Base-by-base conservation (phyloP, 2,888 invertebrate genomes). In the Trileptium ribeirensis region DNA sequence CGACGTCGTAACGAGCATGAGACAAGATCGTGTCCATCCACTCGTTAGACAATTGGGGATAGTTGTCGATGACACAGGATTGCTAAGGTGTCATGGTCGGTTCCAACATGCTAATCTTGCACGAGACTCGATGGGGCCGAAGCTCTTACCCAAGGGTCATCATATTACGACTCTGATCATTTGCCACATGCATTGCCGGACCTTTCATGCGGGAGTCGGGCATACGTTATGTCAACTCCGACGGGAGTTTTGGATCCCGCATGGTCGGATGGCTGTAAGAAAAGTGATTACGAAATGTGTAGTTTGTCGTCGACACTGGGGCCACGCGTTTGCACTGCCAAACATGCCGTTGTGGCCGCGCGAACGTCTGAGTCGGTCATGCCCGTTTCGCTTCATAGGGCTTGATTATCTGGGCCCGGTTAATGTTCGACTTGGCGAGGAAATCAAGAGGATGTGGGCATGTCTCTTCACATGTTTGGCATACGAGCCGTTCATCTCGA, bases 401-500 rank as follows among this genome's bases (percentile, higher is more conserved):
- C 51, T 77, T 29, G 78, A 77, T 31, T 77, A 77, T 77, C 29
- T 33, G 15, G 78, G 78, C 15, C 70, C 70, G 15, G 29, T 70
- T 19, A 70, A 70, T 19, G n/a, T n/a, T n/a, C 31, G 8, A 8
- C 24, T 81, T 29, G n/a, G 15, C 29, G 8, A 8, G 8, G 29
- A 3, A 15, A 19, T 3, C 15, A n/a, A n/a, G n/a, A 82, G 39
- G 40, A 8, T 8, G 15, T 81, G 79, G 77, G 29, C 81, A 39
- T 82, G 82, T 15, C n/a, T 81, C 3, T 82, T 81, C 34, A 81
- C 81, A 1, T 81, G 81, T 40, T 15, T 38, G 3, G 33, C 29
- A 81, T 64, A 81, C 3, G 81, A 82, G 81, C 81, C 2, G 15
- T 81, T 8, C 81, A 81, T 39, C 51, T 81, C 2, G 81, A 81